These are phyloP conservation scores for Chirona hameri DNA, from an alignment of 2,888 invertebrate species.

Conservation along the genomic window DNA sequence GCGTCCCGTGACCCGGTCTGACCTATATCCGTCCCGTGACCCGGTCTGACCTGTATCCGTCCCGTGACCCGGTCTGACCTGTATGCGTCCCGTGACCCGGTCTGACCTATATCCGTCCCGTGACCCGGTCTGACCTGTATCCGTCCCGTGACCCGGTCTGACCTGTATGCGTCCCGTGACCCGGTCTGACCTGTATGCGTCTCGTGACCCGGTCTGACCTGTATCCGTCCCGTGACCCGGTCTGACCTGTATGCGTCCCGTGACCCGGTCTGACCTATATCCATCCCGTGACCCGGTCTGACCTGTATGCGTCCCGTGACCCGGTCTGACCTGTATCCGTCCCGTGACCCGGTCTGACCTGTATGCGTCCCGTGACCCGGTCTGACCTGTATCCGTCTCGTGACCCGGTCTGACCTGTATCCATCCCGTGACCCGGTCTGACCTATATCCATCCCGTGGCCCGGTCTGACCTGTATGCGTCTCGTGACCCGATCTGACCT, in stretches of 20 bases:
- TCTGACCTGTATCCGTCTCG: too few relatives aligned
- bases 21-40: not conserved
- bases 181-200: not conserved
- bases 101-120: slow-evolving; percentile 64
- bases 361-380: too few relatives aligned
- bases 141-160: not conserved
- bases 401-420: too few relatives aligned
- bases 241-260: not conserved
- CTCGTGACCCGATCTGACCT: not conserved
- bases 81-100: not conserved
- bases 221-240: not conserved
- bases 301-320: not conserved
- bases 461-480: not conserved
- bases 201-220: not conserved
- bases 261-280: not conserved
- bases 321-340: not conserved
- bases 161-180: not conserved
- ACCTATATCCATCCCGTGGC: not conserved
- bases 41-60: not conserved
- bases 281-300: not conserved
- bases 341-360: not conserved
- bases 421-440: not conserved
- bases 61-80: not conserved
- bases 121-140: slow-evolving; percentile 45
- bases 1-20: not conserved